Evolutionary conservation across 2,113 vertebrate genomes (phyloP), one percentile per base, ranked within the genome.

Genomic region (Syrmaticus mikado): DNA sequence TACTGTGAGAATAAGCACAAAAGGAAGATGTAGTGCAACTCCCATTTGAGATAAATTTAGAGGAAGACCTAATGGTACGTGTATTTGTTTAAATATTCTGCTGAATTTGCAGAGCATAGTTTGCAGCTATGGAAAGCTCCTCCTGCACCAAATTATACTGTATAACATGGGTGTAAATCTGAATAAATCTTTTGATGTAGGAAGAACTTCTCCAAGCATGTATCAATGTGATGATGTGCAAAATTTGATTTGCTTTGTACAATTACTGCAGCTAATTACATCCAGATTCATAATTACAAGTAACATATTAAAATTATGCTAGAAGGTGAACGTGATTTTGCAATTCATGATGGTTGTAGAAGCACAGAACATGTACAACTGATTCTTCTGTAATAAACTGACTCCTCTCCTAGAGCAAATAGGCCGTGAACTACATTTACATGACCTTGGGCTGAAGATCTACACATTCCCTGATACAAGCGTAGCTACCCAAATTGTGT

Each of bases 361-460:
- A 86, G n/a, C 13, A 78, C 10, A 50, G 46, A 71, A 80, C 20
- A 17, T 2, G 4, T 55, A 61, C 36, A 75, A 78, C 48, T 72
- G 25, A 68, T 57, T 95, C 75, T 78, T 82, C 19, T 77, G 57
- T 85, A 89, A 30, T 6, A 91, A 77, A 53, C 36, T 25, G 62
- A 13, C 85, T 89, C 75, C 41, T 87, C 15, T 72, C 41, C 73
- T 83, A 34, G 27, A 66, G n/a, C 1, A 8, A 78, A 21, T 17
- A 80, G 40, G 45, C 52, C 50, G 60, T 53, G 72, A 93, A 78
- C 82, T 93, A 70, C n/a, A 55, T 74, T 76, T 90, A 77, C 67
- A 68, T 93, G 86, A 95, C 88, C 93, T 92, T 92, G 84, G 66
- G 64, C 65, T 86, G 66, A 74, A 65, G 78, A 89, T 92, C 58